Conservation (phyloP, 2,888 invertebrate genomes). For the Microplitis manilae region DNA sequence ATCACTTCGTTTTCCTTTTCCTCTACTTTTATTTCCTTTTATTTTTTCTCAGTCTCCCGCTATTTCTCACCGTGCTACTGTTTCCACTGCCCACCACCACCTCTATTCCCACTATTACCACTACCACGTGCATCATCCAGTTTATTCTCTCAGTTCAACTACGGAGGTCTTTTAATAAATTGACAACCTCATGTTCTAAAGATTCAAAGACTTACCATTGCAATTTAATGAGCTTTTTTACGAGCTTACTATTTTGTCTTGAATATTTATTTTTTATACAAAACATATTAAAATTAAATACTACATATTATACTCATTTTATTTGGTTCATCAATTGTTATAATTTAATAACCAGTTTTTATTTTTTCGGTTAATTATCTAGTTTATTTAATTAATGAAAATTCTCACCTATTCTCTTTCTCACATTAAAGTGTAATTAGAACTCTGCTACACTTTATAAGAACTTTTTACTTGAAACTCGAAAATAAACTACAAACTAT, state of each 20-base stretch:
- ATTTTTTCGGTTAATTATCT: constrained; percentile 21
- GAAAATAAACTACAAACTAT: too few relatives aligned
- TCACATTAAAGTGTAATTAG: too few relatives aligned
- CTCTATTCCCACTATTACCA: constrained; percentile 5
- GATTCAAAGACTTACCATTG: not conserved
- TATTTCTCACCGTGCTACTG: constrained; percentile 5
- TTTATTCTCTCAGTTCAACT: not conserved
- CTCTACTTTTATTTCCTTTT: constrained; percentile 6
- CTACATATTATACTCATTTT: not conserved
- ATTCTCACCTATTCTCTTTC: too few relatives aligned
- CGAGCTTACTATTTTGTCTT: not conserved
- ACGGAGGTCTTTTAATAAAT: constrained; percentile 16
- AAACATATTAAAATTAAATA: not conserved
- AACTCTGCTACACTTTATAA: too few relatives aligned
- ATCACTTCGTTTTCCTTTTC: constrained; percentile 14
- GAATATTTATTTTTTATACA: not conserved
- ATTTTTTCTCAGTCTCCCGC: constrained; percentile 26
- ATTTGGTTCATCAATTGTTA: not conserved
- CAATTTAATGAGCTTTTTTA: constrained; percentile 3
- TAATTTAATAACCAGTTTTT: constrained; percentile 8
- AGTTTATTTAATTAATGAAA: not conserved
- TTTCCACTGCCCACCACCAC: constrained; percentile 8
- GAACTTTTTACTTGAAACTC: too few relatives aligned
- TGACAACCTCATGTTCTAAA: constrained; percentile 17
- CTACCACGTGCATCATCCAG: not conserved